phyloP scores from a whole-genome alignment of 2,888 invertebrate species.

The Latrodectus elegans region DNA sequence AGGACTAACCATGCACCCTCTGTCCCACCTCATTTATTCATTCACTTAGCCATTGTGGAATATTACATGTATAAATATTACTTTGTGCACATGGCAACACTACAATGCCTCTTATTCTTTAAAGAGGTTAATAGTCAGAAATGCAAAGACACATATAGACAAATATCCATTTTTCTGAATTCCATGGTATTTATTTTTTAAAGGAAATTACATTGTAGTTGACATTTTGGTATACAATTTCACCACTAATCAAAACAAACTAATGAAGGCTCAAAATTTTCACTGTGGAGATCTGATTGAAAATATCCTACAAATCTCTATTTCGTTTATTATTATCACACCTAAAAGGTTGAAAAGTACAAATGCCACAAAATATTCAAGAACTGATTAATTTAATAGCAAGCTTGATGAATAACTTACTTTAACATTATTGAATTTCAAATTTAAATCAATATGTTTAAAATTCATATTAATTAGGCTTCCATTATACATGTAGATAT shows the following conservation, averaged over 20 bases:
- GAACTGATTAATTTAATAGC: conserved; percentile 16
- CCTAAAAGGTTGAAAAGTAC: conserved; percentile 55
- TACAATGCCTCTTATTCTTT: conserved; percentile 31
- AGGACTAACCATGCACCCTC: conserved; percentile 63
- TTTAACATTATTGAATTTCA: no score
- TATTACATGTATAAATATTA: conserved; percentile 26
- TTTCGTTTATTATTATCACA: conserved; percentile 45
- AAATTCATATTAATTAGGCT: no score
- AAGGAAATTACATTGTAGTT: not conserved
- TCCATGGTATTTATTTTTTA: conserved; percentile 50
- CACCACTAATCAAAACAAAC: conserved; percentile 51
- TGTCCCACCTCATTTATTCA: conserved; percentile 61
- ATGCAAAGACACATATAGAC: conserved; percentile 30
- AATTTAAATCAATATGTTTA: no score
- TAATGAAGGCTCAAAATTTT: conserved; percentile 64
- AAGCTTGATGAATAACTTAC: not conserved
- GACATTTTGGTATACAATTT: conserved; percentile 38
- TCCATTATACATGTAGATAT: no score
- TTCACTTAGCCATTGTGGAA: conserved; percentile 54
- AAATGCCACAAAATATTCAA: conserved; percentile 52
- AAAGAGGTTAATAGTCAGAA: conserved; percentile 37
- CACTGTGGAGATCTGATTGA: conserved; percentile 42
- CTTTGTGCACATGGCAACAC: conserved; percentile 45
- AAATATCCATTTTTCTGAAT: conserved; percentile 21
- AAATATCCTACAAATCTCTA: conserved; percentile 25